These are phyloP conservation scores for Excalfactoria chinensis DNA, from an alignment of 2,113 vertebrate genomes.

Conservation along the genomic window DNA sequence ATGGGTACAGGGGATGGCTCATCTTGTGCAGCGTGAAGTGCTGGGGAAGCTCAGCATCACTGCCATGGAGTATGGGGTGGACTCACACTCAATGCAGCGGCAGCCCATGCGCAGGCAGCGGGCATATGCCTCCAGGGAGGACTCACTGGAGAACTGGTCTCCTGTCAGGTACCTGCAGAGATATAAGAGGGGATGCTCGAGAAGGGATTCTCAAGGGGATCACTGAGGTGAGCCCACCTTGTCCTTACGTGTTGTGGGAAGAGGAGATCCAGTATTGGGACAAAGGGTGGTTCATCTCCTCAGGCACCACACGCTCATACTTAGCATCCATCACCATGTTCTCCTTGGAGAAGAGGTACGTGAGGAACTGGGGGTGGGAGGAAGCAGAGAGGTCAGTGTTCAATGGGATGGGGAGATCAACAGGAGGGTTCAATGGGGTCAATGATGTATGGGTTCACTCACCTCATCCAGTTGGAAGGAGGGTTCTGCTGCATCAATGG, in stretches of 20 bases:
- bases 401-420: not conserved
- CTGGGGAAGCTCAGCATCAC: not conserved
- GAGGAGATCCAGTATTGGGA: slow-evolving; percentile 92
- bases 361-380: slow-evolving; percentile 78
- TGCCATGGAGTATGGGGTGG: not conserved
- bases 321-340: slow-evolving; percentile 83
- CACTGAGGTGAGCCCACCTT: fast-evolving
- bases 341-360: slow-evolving; percentile 88
- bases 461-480: slow-evolving; percentile 88
- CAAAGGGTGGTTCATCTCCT: slow-evolving; percentile 87
- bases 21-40: not conserved
- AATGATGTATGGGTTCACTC: not conserved
- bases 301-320: slow-evolving; percentile 70
- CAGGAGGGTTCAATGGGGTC: not conserved
- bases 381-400: slow-evolving; percentile 5
- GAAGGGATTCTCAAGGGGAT: fast-evolving
- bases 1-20: not conserved
- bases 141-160: slow-evolving; percentile 91
- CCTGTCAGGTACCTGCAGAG: slow-evolving; percentile 85
- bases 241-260: slow-evolving; percentile 88
- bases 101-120: slow-evolving; percentile 90
- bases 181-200: not conserved
- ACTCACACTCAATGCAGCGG: slow-evolving; percentile 87
- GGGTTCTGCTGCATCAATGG: slow-evolving; percentile 74
- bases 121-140: slow-evolving; percentile 86